phyloP scores from a whole-genome alignment of 2,113 vertebrate species.

The Dromas ardeola region DNA sequence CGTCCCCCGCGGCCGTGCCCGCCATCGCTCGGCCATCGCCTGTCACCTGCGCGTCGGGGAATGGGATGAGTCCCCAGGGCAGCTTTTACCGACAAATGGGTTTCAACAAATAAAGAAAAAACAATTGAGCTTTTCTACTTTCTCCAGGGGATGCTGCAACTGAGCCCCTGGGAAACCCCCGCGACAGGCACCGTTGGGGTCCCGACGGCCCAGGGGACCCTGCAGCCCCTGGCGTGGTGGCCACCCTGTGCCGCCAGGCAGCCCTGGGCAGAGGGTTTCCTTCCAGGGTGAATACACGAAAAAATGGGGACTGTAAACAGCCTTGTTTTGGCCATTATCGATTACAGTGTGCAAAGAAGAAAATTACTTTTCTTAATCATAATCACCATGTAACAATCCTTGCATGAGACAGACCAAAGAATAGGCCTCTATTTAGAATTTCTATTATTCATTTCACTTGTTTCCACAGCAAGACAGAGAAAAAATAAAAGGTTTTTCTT shows the following conservation, averaged over 20 bases:
- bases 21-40: background rate
- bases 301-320: background rate
- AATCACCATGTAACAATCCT: background rate
- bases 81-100: too few relatives aligned
- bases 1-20: too few relatives aligned
- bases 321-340: background rate
- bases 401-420: background rate
- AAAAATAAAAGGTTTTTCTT: background rate
- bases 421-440: background rate
- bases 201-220: background rate
- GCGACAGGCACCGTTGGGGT: too few relatives aligned
- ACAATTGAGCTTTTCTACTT: background rate
- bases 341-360: background rate
- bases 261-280: too few relatives aligned
- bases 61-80: background rate
- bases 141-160: background rate
- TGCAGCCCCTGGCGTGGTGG: background rate
- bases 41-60: background rate
- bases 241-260: rapidly evolving
- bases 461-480: background rate
- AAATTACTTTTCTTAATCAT: background rate
- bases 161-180: background rate
- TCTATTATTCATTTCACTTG: background rate
- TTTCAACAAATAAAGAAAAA: background rate
- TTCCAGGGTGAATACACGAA: rapidly evolving